These are phyloP conservation scores for Sphaeridia pumilis DNA, from an alignment of 2,888 invertebrate species.

Conservation along the genomic window DNA sequence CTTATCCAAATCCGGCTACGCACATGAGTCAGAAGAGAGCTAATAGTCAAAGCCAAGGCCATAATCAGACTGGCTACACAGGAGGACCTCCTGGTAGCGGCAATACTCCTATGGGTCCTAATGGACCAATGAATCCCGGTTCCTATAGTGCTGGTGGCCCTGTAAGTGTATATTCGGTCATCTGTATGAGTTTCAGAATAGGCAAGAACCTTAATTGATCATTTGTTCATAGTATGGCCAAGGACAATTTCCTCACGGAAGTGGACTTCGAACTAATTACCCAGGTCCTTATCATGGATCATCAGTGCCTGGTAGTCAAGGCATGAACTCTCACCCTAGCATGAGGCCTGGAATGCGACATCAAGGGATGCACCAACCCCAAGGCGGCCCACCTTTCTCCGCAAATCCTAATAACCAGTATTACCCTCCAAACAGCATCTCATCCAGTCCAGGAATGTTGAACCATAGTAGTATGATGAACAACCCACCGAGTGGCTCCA, in stretches of 20 bases:
- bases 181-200: too few relatives aligned
- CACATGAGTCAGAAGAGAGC: slow-evolving; percentile 32
- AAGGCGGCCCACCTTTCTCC: slow-evolving; percentile 13
- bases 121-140: slow-evolving; percentile 28
- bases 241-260: slow-evolving; percentile 19
- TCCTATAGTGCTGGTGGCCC: slow-evolving; percentile 33
- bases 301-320: slow-evolving; percentile 11
- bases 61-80: slow-evolving; percentile 24
- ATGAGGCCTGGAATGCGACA: slow-evolving; percentile 9
- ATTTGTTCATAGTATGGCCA: slow-evolving; percentile 14
- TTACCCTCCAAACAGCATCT: slow-evolving; percentile 24
- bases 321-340: slow-evolving; percentile 4
- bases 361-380: slow-evolving; percentile 10
- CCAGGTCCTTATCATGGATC: slow-evolving; percentile 20
- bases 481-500: slow-evolving; percentile 17
- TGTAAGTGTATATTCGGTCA: too few relatives aligned
- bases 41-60: slow-evolving; percentile 14
- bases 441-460: slow-evolving; percentile 27
- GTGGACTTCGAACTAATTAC: slow-evolving; percentile 17
- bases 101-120: slow-evolving; percentile 18
- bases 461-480: slow-evolving; percentile 18
- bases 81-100: slow-evolving; percentile 28
- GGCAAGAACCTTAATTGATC: neutral
- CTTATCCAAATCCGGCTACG: slow-evolving; percentile 31
- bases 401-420: slow-evolving; percentile 30